These are phyloP conservation scores for Candoia aspera DNA, from an alignment of 2,113 vertebrate species.

Conservation along the genomic window DNA sequence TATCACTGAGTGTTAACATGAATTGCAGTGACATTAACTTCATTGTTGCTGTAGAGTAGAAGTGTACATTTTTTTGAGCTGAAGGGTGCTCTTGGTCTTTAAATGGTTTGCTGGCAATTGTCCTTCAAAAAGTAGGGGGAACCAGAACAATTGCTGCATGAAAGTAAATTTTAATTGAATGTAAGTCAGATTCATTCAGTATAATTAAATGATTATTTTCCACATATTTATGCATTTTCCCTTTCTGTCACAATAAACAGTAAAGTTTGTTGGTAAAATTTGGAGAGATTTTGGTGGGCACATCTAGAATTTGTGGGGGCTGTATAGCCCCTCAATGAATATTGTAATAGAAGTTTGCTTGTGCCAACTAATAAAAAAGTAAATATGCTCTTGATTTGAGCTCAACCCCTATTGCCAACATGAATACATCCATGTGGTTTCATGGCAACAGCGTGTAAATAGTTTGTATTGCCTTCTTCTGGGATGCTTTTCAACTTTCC, in stretches of 20 bases:
- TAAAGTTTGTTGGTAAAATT: not conserved
- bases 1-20: not conserved
- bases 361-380: not conserved
- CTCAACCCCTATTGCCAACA: not conserved
- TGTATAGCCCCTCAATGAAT: not conserved
- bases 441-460: not conserved
- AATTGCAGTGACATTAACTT: not conserved
- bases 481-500: not conserved
- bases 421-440: not conserved
- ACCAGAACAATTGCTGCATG: not conserved
- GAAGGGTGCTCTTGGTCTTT: not conserved
- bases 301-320: not conserved
- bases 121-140: not conserved
- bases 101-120: not conserved
- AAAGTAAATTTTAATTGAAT: not conserved
- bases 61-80: not conserved
- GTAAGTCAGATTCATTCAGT: not conserved
- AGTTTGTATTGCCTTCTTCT: not conserved
- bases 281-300: not conserved
- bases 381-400: not conserved
- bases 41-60: not conserved
- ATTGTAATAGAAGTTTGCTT: not conserved
- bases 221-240: not conserved
- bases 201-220: not conserved
- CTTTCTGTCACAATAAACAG: not conserved